These are phyloP conservation scores for Solen grandis DNA, from an alignment of 1,140 invertebrate species.

Conservation along the genomic window DNA sequence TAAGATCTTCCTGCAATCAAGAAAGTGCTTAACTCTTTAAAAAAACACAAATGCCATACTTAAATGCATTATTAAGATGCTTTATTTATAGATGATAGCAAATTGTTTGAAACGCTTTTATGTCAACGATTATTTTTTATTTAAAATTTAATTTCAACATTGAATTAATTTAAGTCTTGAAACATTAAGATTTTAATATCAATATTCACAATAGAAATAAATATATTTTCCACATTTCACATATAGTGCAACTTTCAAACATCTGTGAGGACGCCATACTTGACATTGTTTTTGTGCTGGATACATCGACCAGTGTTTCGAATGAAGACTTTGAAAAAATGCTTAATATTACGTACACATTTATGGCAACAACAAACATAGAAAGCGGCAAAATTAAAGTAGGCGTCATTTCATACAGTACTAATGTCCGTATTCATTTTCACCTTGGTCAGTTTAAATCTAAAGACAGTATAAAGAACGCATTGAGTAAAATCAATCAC, in stretches of 20 bases:
- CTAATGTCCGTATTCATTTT: conserved; percentile 59
- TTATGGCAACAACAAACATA: conserved; percentile 62
- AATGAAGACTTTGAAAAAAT: conserved; percentile 55
- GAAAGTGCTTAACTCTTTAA: not conserved
- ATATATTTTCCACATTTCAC: too few relatives aligned
- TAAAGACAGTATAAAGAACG: conserved; percentile 45
- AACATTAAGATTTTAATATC: too few relatives aligned
- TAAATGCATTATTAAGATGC: too few relatives aligned
- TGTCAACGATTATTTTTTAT: too few relatives aligned
- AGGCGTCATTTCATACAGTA: conserved; percentile 64
- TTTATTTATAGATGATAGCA: too few relatives aligned
- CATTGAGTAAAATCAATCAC: conserved; percentile 59
- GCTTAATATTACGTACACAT: conserved; percentile 54
- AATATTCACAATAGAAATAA: too few relatives aligned
- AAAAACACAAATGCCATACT: too few relatives aligned
- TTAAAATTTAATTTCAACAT: too few relatives aligned
- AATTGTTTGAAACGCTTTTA: too few relatives aligned
- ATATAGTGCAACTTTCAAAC: too few relatives aligned
- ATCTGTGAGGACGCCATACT: conserved; percentile 15
- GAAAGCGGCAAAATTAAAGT: conserved; percentile 57
- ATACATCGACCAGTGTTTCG: conserved; percentile 67
- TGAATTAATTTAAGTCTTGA: too few relatives aligned
- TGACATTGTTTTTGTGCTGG: conserved; percentile 59
- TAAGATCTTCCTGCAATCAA: conserved; percentile 14
- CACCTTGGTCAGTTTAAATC: conserved; percentile 58